Evolutionary conservation across 1,140 invertebrate genomes (phyloP), one percentile per base, ranked within the genome.

Genomic region (Drosophila repletoides): DNA sequence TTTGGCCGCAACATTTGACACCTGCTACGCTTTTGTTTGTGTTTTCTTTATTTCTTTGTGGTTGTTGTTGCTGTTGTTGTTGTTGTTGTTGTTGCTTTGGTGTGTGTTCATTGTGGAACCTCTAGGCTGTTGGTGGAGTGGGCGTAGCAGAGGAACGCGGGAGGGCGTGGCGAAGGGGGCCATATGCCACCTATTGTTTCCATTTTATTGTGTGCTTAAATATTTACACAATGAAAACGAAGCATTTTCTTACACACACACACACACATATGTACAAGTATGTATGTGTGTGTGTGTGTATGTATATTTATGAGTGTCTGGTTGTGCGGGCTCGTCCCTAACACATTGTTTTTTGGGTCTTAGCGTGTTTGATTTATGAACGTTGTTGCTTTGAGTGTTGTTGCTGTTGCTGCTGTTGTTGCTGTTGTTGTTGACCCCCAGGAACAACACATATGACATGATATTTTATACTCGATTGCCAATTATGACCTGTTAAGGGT

Each of bases 201-300:
- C 79, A 77, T 83, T 83, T 84, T 83, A 83, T 83, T 83, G 79
- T 83, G 72, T 83, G 79, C 79, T 83, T 84, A 84, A 83, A 83
- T 83, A 84, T 83, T 79, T 83, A 83, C 79, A 84, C 74, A 83
- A 83, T 74, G 79, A 84, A 84, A 79, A 79, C 77, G 77, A 84
- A 84, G 64, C 59, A 49, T 84, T 84, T 72, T 17, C 76, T 63
- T 72, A 29, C 31, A 61, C 45, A 65, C 53, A 67, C 29, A 49
- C 34, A 40, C 58, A 46, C 12, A 7, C 41, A 21, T 15, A 46
- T 14, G 28, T 38, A 52, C 19, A 33, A 0, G 38, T 17, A 48
- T 21, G 22, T 14, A 14, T 31, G 24, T 40, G 17, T 43, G 29
- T 31, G 24, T 26, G 22, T 40, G 17, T 41, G 33, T 41, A 22